Evolutionary conservation across 2,797 vertebrate species (phyloP).

Genomic region (Thaleichthys pacificus): DNA sequence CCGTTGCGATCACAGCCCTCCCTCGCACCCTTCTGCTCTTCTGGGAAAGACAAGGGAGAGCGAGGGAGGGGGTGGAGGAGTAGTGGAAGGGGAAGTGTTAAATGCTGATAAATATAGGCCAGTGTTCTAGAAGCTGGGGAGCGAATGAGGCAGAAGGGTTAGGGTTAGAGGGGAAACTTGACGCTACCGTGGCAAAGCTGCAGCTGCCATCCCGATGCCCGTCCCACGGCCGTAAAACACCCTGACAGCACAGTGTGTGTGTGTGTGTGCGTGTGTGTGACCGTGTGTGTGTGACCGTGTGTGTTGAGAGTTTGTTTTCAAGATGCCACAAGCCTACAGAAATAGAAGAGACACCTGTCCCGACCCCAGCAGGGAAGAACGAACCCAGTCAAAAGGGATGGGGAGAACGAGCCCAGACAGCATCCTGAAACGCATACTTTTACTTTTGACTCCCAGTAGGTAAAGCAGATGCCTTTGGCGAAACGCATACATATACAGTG

Average conservation of each 20-base stretch:
- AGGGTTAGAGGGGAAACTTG: conserved; percentile 83
- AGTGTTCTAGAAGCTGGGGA: conserved; percentile 89
- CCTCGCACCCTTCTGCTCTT: conserved; percentile 39
- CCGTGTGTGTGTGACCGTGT: conserved; percentile 27
- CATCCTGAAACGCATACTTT: no score
- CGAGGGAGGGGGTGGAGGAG: conserved; percentile 24
- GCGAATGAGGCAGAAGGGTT: conserved; percentile 80
- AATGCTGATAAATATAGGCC: conserved; percentile 88
- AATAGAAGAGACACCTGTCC: conserved; percentile 80
- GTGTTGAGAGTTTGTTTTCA: conserved; percentile 70
- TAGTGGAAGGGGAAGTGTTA: conserved; percentile 66
- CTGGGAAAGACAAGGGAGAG: conserved; percentile 41
- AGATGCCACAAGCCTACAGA: conserved; percentile 71
- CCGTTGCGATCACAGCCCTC: conserved; percentile 24
- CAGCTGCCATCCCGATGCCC: conserved; percentile 87
- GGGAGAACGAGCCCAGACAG: conserved; percentile 15
- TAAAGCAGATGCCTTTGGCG: no score
- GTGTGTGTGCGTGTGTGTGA: conserved; percentile 26
- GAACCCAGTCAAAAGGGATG: conserved; percentile 58
- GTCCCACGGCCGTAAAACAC: conserved; percentile 83
- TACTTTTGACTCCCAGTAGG: no score
- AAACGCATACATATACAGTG: no score
- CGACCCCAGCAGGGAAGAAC: conserved; percentile 57
- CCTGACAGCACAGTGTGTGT: conserved; percentile 68
- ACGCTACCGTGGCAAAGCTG: conserved; percentile 77